A percentile compares a stretch with the other conserved stretches of the same genome.
Evolutionary conservation across 2,888 invertebrate species (phyloP).

Genomic region (Blomia tropicalis): DNA sequence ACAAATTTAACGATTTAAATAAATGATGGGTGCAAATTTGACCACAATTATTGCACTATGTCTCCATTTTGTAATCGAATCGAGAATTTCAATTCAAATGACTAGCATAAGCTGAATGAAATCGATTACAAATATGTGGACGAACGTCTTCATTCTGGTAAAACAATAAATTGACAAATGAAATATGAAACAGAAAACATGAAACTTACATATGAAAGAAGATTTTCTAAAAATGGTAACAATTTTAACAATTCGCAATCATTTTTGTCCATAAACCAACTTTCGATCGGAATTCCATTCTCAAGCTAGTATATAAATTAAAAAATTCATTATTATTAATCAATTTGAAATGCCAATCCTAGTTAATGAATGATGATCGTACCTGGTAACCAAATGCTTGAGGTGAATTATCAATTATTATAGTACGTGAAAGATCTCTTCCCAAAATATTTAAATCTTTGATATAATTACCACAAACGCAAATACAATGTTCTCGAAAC

Average conservation of each 20-base stretch:
- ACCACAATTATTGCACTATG: neutral
- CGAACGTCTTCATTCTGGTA: slow-evolving; percentile 76
- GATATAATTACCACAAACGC: slow-evolving; percentile 86
- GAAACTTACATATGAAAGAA: slow-evolving; percentile 57
- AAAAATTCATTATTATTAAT: neutral
- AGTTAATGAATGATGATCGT: slow-evolving; percentile 24
- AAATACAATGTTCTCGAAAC: slow-evolving; percentile 86
- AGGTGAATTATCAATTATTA: slow-evolving; percentile 73
- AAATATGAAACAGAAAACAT: neutral
- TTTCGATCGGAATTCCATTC: slow-evolving; percentile 91
- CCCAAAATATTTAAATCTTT: slow-evolving; percentile 85
- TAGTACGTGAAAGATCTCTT: slow-evolving; percentile 68
- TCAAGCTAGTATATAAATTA: slow-evolving; percentile 50
- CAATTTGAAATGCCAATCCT: neutral
- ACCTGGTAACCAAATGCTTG: slow-evolving; percentile 85
- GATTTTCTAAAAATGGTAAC: slow-evolving; percentile 72
- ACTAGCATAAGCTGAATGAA: slow-evolving; percentile 40
- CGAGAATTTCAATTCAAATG: slow-evolving; percentile 44
- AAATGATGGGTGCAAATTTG: too few species aligned
- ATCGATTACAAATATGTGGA: slow-evolving; percentile 74
- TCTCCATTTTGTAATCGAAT: neutral
- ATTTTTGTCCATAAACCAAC: slow-evolving; percentile 80
- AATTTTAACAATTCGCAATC: slow-evolving; percentile 79
- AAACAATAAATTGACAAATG: neutral
- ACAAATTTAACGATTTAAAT: neutral